Evolutionary conservation across 2,113 vertebrate species (phyloP), one percentile per base, ranked within the genome.

Genomic region (Rhea americana): DNA sequence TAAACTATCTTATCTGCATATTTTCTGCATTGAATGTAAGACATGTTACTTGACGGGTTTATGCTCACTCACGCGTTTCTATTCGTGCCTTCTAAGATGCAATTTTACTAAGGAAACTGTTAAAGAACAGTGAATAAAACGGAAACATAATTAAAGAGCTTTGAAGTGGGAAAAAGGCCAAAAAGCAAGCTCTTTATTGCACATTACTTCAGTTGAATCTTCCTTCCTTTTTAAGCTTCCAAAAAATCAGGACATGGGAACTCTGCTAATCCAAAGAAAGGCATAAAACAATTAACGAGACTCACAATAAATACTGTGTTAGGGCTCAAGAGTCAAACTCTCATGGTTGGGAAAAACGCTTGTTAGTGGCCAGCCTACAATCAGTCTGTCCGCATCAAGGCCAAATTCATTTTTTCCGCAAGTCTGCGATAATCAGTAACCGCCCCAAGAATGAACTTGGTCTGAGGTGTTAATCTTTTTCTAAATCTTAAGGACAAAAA

Each of bases 111-210:
- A 72, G 24, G 53, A 72, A 11, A 62, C 73, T 66, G n/a, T 22
- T 75, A 72, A 77, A 68, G 22, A 78, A 65, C 39, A 66, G 30
- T 9, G 30, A 96, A 91, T 81, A 59, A 86, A 93, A 88, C n/a
- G 18, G 76, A 90, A 90, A 12, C 43, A 74, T 74, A 48, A 28
- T 53, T 56, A n/a, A 62, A 82, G 67, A 62, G 28, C 41, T 71
- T 43, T 71, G 32, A 32, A 91, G 41, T 18, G 37, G 5, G 48
- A 73, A 86, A 30, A 85, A 90, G 51, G 56, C 61, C 91, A 91
- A 53, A 75, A 90, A 76, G 66, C 30, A 84, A 62, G n/a, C 26
- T 22, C 66, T 66, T 84, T 68, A 65, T 47, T 55, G 41, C 24
- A 59, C 13, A 25, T 47, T 43, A 66, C 74, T 92, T 73, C 75